Evolutionary conservation across 2,888 invertebrate species (phyloP).

Genomic region (Anticlea derivata): DNA sequence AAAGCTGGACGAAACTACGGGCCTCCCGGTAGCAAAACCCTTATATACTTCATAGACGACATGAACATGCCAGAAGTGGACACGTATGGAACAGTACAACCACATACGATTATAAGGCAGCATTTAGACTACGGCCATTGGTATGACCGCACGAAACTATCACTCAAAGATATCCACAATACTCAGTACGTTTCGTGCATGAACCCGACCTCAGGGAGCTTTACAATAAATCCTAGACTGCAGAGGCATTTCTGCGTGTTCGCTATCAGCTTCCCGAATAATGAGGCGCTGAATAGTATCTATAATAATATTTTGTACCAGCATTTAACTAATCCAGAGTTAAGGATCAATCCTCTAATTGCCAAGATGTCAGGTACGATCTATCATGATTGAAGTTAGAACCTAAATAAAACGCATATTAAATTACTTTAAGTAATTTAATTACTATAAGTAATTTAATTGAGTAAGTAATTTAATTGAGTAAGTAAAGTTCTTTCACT

Average conservation of each 20-base stretch:
- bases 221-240: constrained; percentile 96
- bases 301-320: constrained; percentile 95
- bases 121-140: constrained; percentile 98
- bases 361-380: constrained; percentile 84
- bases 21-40: constrained; percentile 96
- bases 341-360: constrained; percentile 89
- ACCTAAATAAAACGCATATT: no score
- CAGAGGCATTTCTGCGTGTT: constrained; percentile 96
- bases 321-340: constrained; percentile 92
- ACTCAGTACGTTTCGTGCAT: constrained; percentile 98
- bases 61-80: constrained; percentile 98
- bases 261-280: constrained; percentile 92
- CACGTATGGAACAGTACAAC: constrained; percentile 96
- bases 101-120: constrained; percentile 97
- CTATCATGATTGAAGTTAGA: neutral
- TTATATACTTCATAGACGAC: constrained; percentile 98
- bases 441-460: no score
- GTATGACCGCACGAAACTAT: constrained; percentile 92
- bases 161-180: constrained; percentile 97
- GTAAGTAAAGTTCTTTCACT: no score
- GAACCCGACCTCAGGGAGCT: constrained; percentile 99
- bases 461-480: no score
- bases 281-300: constrained; percentile 93
- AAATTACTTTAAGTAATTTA: no score
- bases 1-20: constrained; percentile 98